Conservation (phyloP, 1,140 invertebrate genomes). For the Diploscapter pachys region DNA sequence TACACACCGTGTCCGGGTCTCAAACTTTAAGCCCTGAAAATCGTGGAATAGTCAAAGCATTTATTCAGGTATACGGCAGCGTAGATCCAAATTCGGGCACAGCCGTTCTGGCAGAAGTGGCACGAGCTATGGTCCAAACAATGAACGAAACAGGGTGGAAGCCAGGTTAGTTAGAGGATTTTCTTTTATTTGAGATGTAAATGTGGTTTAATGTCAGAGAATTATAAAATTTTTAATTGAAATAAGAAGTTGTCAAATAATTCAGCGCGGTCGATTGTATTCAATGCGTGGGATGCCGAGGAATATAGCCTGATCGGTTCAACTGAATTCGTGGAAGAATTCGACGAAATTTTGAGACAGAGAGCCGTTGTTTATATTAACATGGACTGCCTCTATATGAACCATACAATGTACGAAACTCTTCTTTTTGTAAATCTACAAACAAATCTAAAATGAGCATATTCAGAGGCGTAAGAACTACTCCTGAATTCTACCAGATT, state of each 20-base stretch:
- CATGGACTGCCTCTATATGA: slow-evolving; percentile 51
- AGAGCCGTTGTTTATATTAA: slow-evolving; percentile 56
- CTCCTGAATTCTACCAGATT: too few relatives aligned
- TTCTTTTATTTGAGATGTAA: too few relatives aligned
- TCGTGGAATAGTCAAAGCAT: too few relatives aligned
- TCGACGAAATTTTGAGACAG: slow-evolving; percentile 46
- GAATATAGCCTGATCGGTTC: slow-evolving; percentile 62
- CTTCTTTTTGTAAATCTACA: too few relatives aligned
- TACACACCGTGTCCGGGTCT: too few relatives aligned
- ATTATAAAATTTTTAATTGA: too few relatives aligned
- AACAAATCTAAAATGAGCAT: too few relatives aligned
- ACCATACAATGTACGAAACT: too few relatives aligned
- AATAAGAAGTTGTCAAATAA: too few relatives aligned
- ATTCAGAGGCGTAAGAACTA: too few relatives aligned
- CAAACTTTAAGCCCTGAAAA: slow-evolving; percentile 66
- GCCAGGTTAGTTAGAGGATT: slow-evolving; percentile 56
- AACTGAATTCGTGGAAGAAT: slow-evolving; percentile 56
- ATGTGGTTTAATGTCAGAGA: too few relatives aligned
- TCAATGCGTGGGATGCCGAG: slow-evolving; percentile 65
- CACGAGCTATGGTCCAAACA: slow-evolving; percentile 60
- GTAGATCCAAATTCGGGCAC: slow-evolving; percentile 60
- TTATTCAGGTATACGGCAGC: slow-evolving; percentile 61
- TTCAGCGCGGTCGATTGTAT: slow-evolving; percentile 42
- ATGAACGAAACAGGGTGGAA: slow-evolving; percentile 59
- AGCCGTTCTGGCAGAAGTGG: slow-evolving; percentile 64